Evolutionary conservation across 2,888 invertebrate species (phyloP).

Genomic region (Acrobasis consociella): DNA sequence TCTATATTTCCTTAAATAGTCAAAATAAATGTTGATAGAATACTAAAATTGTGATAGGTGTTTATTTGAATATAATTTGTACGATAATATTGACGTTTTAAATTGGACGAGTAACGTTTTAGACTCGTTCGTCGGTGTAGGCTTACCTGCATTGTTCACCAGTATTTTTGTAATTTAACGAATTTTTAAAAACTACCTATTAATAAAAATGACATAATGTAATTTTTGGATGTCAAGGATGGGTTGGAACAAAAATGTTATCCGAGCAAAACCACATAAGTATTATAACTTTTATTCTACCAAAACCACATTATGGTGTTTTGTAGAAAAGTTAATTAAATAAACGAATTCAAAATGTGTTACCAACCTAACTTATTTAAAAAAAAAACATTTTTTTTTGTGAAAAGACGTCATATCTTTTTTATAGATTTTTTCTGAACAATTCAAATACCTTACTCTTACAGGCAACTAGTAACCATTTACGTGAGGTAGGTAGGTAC

Average conservation of each 20-base stretch:
- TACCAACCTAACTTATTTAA: too few species aligned
- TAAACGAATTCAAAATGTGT: too few species aligned
- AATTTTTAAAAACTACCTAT: slow-evolving; percentile 32
- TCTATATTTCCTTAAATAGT: slow-evolving; percentile 39
- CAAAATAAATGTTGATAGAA: slow-evolving; percentile 56
- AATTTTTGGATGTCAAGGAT: neutral
- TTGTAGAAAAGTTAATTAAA: too few species aligned
- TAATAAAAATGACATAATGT: neutral
- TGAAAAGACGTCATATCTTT: too few species aligned
- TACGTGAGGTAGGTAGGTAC: too few species aligned
- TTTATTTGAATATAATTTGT: slow-evolving; percentile 54
- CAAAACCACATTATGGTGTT: neutral
- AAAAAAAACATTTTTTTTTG: too few species aligned
- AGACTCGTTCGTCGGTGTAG: slow-evolving; percentile 44
- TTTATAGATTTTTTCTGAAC: too few species aligned
- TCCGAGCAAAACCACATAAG: neutral
- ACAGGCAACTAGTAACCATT: too few species aligned
- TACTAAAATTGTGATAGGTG: slow-evolving; percentile 64
- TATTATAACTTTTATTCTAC: neutral
- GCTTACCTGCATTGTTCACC: slow-evolving; percentile 56
- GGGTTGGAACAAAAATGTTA: neutral
- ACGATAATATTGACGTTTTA: slow-evolving; percentile 32
- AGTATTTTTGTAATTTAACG: slow-evolving; percentile 58
- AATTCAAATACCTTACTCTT: too few species aligned
- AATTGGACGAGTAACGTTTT: slow-evolving; percentile 31